Percentiles rank a stretch among this genome's conserved stretches.
These are phyloP conservation scores for Druon quercuslanigerum DNA, from an alignment of 1,140 invertebrate species.

Conservation along the genomic window DNA sequence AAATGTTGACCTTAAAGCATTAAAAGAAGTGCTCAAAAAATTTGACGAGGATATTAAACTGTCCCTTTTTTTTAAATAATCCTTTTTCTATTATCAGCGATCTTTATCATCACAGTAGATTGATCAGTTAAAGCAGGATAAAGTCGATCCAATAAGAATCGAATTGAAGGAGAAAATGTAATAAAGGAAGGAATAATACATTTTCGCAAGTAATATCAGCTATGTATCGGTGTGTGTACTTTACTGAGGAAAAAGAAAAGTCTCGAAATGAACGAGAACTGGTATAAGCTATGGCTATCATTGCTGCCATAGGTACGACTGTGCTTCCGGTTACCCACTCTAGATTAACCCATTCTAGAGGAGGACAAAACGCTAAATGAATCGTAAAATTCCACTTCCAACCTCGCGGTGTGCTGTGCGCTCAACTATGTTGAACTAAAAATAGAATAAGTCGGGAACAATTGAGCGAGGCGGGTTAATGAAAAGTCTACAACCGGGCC, in stretches of 20 bases:
- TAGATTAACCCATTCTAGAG: conserved; percentile 59
- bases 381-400: conserved; percentile 62
- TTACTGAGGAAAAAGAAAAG: conserved; percentile 12
- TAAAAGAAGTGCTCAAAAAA: too few relatives aligned
- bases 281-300: background rate
- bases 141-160: conserved; percentile 10
- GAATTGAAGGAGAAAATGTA: conserved; percentile 23
- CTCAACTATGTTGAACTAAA: conserved; percentile 33
- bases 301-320: conserved; percentile 42
- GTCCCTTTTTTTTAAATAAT: background rate
- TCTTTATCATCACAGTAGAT: conserved; percentile 22
- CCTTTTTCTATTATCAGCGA: background rate
- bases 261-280: background rate
- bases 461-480: conserved; percentile 55
- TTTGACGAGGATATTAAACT: too few relatives aligned
- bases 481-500: conserved; percentile 56
- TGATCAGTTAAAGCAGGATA: conserved; percentile 13
- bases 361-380: conserved; percentile 62
- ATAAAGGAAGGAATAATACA: conserved; percentile 2
- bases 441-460: conserved; percentile 58
- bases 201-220: conserved; percentile 10
- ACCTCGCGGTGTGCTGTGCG: background rate
- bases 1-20: too few relatives aligned
- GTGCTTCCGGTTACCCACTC: conserved; percentile 58
- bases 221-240: conserved; percentile 16